Evolutionary conservation across 2,888 invertebrate genomes (phyloP).

Genomic region (Drosophila hamatofila): DNA sequence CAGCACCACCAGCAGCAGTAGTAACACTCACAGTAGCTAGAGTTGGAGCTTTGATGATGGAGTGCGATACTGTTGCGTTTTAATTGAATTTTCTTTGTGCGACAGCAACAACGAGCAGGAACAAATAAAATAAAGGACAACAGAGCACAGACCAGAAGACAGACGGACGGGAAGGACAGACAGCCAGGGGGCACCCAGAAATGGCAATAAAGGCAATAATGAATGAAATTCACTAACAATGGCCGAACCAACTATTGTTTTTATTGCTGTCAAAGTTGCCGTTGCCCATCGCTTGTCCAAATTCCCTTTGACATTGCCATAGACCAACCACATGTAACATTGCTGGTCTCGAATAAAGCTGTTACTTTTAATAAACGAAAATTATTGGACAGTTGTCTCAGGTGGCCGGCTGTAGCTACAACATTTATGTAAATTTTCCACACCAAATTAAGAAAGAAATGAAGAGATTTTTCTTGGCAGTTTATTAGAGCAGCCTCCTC

Average conservation of each 20-base stretch:
- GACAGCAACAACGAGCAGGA: slow-evolving; percentile 55
- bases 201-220: slow-evolving; percentile 79
- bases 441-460: slow-evolving; percentile 62
- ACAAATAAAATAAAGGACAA: slow-evolving; percentile 65
- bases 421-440: slow-evolving; percentile 71
- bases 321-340: slow-evolving; percentile 37
- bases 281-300: slow-evolving; percentile 23
- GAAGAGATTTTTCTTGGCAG: slow-evolving; percentile 70
- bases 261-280: slow-evolving; percentile 59
- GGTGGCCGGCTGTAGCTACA: slow-evolving; percentile 27
- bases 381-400: slow-evolving; percentile 47
- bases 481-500: slow-evolving; percentile 62
- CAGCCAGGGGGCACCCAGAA: slow-evolving; percentile 20
- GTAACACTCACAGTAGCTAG: slow-evolving; percentile 7
- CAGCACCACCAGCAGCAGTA: slow-evolving; percentile 4
- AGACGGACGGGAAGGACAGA: neutral
- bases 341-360: slow-evolving; percentile 63
- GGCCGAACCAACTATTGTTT: slow-evolving; percentile 74
- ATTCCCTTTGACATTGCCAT: slow-evolving; percentile 23
- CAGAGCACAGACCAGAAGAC: slow-evolving; percentile 26
- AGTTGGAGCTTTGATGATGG: slow-evolving; percentile 75
- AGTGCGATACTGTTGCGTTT: slow-evolving; percentile 83
- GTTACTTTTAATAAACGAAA: slow-evolving; percentile 79
- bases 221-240: slow-evolving; percentile 75
- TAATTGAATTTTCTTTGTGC: slow-evolving; percentile 84